A percentile compares a stretch with the other conserved stretches of the same genome.
Conservation (phyloP, 2,113 vertebrate species). For the Phoxinus phoxinus region DNA sequence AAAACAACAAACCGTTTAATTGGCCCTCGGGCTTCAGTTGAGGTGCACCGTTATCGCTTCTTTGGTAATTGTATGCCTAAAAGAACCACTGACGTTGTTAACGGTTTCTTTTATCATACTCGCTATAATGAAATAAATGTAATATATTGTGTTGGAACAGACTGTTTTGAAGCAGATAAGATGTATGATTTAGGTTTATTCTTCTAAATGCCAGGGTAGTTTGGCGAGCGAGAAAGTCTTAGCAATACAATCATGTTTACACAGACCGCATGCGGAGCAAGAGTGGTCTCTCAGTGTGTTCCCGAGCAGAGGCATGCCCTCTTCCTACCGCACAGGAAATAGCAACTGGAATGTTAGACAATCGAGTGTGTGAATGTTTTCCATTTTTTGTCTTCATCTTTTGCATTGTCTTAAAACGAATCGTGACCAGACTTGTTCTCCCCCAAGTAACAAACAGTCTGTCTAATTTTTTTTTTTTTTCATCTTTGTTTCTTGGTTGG, state of each 20-base stretch:
- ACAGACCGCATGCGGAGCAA: constrained; percentile 62
- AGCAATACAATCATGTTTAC: constrained; percentile 72
- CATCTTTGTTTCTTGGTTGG: constrained; percentile 20
- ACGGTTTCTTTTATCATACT: constrained; percentile 5
- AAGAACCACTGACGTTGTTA: neutral
- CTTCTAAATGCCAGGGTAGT: constrained; percentile 47
- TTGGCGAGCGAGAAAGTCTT: constrained; percentile 41
- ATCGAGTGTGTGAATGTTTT: constrained; percentile 66
- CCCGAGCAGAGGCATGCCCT: constrained; percentile 60
- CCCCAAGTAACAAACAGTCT: neutral
- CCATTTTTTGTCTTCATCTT: constrained; percentile 48
- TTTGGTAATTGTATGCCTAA: neutral
- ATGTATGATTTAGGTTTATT: constrained; percentile 58
- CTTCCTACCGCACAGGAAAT: constrained; percentile 73
- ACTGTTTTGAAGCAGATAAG: constrained; percentile 51
- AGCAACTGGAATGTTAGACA: constrained; percentile 67
- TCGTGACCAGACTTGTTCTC: constrained; percentile 24
- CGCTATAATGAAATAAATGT: constrained; percentile 55
- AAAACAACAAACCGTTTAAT: constrained; percentile 7
- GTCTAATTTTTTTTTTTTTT: neutral
- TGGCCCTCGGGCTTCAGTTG: neutral
- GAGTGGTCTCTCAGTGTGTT: constrained; percentile 57
- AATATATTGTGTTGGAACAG: constrained; percentile 54
- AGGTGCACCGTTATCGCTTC: neutral
- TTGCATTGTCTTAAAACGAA: constrained; percentile 51